Evolutionary conservation across 2,888 invertebrate species (phyloP).

Genomic region (Endotricha flammealis): DNA sequence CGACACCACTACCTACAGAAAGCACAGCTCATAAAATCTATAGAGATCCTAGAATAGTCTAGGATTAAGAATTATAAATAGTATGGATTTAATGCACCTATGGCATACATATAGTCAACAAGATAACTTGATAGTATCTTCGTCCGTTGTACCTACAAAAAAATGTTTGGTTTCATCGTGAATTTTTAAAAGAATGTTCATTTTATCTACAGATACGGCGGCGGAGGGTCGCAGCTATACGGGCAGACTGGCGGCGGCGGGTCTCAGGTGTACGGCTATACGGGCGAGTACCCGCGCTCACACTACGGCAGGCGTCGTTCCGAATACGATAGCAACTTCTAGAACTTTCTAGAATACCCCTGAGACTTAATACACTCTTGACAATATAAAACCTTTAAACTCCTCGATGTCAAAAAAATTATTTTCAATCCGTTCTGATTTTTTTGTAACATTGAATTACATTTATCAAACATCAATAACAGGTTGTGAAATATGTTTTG

Average conservation of each 20-base stretch:
- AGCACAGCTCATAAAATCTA: too few relatives aligned
- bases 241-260: constrained; percentile 80
- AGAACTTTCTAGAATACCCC: constrained; percentile 39
- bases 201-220: constrained; percentile 47
- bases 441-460: constrained; percentile 5
- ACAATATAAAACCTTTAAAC: constrained; percentile 65
- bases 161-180: too few relatives aligned
- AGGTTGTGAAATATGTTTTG: constrained; percentile 66
- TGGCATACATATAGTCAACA: too few relatives aligned
- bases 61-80: too few relatives aligned
- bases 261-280: constrained; percentile 76
- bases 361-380: constrained; percentile 50
- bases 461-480: constrained; percentile 52
- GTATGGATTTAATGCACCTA: too few relatives aligned
- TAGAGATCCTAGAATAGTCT: too few relatives aligned
- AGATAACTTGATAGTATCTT: too few relatives aligned
- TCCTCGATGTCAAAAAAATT: constrained; percentile 36
- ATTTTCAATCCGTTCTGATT: constrained; percentile 2
- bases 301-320: constrained; percentile 82
- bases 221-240: constrained; percentile 83
- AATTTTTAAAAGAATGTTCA: not conserved
- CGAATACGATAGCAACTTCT: constrained; percentile 90
- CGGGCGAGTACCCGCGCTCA: constrained; percentile 70
- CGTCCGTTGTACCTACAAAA: too few relatives aligned
- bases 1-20: too few relatives aligned